Evolutionary conservation across 2,888 invertebrate genomes (phyloP).

Genomic region (Endomychus coccineus): DNA sequence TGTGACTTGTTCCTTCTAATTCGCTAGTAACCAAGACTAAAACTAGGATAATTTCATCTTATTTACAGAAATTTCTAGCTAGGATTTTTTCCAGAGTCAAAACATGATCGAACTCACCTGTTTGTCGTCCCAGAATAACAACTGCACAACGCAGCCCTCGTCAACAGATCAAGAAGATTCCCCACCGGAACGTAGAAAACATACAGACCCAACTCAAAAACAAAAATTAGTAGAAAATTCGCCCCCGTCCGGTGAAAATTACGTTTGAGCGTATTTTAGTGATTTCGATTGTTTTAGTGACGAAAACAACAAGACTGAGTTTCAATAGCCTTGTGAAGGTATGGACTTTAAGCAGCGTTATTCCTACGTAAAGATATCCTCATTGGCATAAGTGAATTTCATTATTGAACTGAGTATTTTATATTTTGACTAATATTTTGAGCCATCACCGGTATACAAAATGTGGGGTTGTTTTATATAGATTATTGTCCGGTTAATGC

Average conservation of each 20-base stretch:
- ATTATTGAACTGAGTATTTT: too few relatives aligned
- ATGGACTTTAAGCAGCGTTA: too few relatives aligned
- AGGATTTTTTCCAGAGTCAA: conserved; percentile 48
- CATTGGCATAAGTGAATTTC: too few relatives aligned
- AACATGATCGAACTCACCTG: conserved; percentile 62
- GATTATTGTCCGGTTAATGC: too few relatives aligned
- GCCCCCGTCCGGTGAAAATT: conserved; percentile 11
- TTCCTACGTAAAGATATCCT: too few relatives aligned
- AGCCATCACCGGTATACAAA: too few relatives aligned
- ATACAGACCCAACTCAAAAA: conserved; percentile 10
- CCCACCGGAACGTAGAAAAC: conserved; percentile 11
- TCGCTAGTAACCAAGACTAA: conserved; percentile 38
- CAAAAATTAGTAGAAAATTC: conserved; percentile 11
- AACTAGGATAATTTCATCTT: conserved; percentile 45
- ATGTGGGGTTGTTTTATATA: too few relatives aligned
- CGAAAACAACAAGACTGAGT: too few relatives aligned
- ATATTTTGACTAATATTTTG: too few relatives aligned
- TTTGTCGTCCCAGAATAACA: conserved; percentile 58
- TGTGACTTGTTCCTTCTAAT: conserved; percentile 28
- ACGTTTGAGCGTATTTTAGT: conserved; percentile 5
- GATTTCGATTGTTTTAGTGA: too few relatives aligned
- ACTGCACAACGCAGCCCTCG: conserved; percentile 37
- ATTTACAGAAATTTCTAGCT: conserved; percentile 46
- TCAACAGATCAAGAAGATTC: conserved; percentile 22
- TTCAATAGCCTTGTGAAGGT: too few relatives aligned